Evolutionary conservation across 2,888 invertebrate genomes (phyloP).

Genomic region (Hydriomena furcata): DNA sequence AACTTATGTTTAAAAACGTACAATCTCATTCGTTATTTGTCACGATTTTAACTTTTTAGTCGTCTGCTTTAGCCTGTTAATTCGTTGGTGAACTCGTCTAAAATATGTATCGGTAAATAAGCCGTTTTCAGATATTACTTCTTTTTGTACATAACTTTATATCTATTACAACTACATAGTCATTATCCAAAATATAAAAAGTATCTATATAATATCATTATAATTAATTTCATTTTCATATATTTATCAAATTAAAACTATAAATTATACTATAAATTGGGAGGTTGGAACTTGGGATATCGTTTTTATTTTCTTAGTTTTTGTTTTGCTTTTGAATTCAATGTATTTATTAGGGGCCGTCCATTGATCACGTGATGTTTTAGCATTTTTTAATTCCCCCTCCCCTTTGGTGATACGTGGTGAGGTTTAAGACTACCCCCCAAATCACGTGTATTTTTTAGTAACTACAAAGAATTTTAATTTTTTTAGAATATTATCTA

Average conservation of each 20-base stretch:
- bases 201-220: slow-evolving; percentile 42
- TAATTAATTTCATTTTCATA: slow-evolving; percentile 32
- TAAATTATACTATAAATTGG: slow-evolving; percentile 44
- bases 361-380: too few relatives aligned
- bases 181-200: slow-evolving; percentile 60
- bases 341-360: too few relatives aligned
- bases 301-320: slow-evolving; percentile 36
- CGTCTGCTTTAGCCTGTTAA: background rate
- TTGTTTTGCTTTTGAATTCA: slow-evolving; percentile 44
- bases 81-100: slow-evolving; percentile 13
- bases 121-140: slow-evolving; percentile 38
- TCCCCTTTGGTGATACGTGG: too few relatives aligned
- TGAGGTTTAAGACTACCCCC: too few relatives aligned
- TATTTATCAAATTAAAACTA: slow-evolving; percentile 29
- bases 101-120: slow-evolving; percentile 33
- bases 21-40: too few relatives aligned
- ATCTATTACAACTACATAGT: slow-evolving; percentile 54
- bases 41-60: too few relatives aligned
- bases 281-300: slow-evolving; percentile 49
- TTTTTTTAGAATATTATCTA: too few relatives aligned
- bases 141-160: slow-evolving; percentile 59
- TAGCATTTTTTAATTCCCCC: too few relatives aligned
- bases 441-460: too few relatives aligned
- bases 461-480: too few relatives aligned
- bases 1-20: background rate